Base-by-base conservation (phyloP, 2,888 invertebrate species). In the Mesoligia furuncula region DNA sequence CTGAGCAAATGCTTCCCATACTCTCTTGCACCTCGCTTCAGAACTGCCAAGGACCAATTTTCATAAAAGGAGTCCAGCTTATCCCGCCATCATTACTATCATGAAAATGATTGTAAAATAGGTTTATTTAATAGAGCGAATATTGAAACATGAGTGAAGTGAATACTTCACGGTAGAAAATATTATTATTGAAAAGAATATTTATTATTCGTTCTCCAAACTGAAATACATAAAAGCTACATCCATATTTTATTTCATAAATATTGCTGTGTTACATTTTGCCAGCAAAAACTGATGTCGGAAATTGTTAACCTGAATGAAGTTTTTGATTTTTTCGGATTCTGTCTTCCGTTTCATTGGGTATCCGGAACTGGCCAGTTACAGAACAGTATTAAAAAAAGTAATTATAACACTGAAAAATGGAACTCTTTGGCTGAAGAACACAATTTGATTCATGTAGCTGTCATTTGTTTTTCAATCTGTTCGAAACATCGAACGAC, bases 201-300 rank as follows among this genome's bases (percentile, higher is more conserved):
- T 27, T 39, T 48, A 15, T 27, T 39, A 17, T 42, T 78, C n/a
- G 15, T 31, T 48, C 11, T 39, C 11, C 1, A 9, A 74, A 64
- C 39, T 54, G n/a, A 57, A 57, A n/a, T 5, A 6, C 20, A 20
- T 51, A 48, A 74, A 81, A 54, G 13, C 36, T 27, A 39, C 27
- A 31, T 45, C n/a, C 27, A 57, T n/a, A 80, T 64, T 80, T 80
- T 27, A 45, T 64, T 64, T 57, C 7, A 48, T 65, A 31, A 74
- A 81, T 13, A 48, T n/a, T 57, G 36, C 42, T 48, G 36, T 27
- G 17, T 48, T n/a, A n/a, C 17, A 45, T 42, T 51, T 62, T 54
- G 11, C 13, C 15, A 42, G 17, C 20, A 81, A 80, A 81, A 36
- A 54, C 11, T 3, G 2, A 17, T 54, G 27, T 45, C 24, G 24